Percentiles rank a stretch among this genome's conserved stretches.
Conservation (phyloP, 2,113 vertebrate genomes). For the Gnathonemus longibarbis region DNA sequence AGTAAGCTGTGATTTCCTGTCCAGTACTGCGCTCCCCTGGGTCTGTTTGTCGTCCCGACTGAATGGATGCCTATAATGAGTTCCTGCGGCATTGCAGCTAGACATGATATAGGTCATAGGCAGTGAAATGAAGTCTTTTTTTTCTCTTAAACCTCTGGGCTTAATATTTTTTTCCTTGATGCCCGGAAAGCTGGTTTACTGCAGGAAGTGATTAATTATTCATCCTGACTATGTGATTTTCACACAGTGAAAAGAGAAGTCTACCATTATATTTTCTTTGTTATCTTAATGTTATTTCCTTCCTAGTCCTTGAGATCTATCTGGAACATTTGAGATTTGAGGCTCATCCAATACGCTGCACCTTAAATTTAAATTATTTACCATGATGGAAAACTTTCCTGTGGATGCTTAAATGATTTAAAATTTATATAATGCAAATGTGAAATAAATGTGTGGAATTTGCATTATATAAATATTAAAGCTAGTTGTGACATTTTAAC, state of each 20-base stretch:
- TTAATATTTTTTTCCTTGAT: neutral
- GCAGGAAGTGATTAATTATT: neutral
- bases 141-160: neutral
- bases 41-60: neutral
- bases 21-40: neutral
- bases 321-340: neutral
- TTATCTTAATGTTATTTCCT: neutral
- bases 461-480: neutral
- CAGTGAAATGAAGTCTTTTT: neutral
- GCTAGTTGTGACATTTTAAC: neutral
- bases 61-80: neutral
- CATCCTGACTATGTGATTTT: neutral
- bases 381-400: neutral
- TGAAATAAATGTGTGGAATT: neutral
- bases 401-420: neutral
- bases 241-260: neutral
- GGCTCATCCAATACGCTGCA: neutral
- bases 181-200: neutral
- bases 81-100: neutral
- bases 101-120: neutral
- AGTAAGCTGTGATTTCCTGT: neutral
- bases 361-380: neutral
- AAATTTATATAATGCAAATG: neutral
- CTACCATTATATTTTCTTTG: neutral
- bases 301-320: neutral